Evolutionary conservation across 2,888 invertebrate genomes (phyloP).

Genomic region (Drosophila tanythrix): DNA sequence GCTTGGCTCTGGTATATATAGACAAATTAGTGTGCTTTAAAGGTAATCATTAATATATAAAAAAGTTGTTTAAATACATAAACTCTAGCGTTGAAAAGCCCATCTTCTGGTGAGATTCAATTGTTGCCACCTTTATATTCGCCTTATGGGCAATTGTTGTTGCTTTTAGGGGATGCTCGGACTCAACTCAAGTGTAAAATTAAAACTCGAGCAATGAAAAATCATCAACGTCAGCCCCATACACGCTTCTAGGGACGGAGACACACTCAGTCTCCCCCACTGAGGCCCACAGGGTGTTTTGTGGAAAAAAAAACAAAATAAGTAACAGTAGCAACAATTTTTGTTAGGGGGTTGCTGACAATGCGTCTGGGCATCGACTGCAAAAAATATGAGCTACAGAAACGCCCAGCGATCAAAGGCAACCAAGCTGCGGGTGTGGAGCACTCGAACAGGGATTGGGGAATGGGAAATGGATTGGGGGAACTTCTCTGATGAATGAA

Average conservation of each 20-base stretch:
- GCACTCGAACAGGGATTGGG: not conserved
- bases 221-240: conserved; percentile 80
- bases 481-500: conserved; percentile 47
- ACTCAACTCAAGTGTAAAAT: conserved; percentile 84
- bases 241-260: conserved; percentile 21
- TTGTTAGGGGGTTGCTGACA: conserved; percentile 57
- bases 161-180: conserved; percentile 50
- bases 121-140: conserved; percentile 19
- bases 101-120: not conserved
- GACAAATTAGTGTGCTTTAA: not conserved
- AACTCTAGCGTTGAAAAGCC: not conserved
- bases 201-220: conserved; percentile 84
- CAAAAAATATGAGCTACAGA: conserved; percentile 63
- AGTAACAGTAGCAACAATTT: conserved; percentile 62
- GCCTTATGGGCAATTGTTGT: conserved; percentile 31
- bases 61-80: not conserved
- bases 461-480: not conserved
- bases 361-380: conserved; percentile 39
- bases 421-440: conserved; percentile 64
- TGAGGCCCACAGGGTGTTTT: conserved; percentile 32
- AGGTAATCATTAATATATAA: not conserved
- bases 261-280: not conserved
- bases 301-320: conserved; percentile 16
- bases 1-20: not conserved
- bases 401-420: conserved; percentile 74